A percentile compares a stretch with the other conserved stretches of the same genome.
phyloP scores from a whole-genome alignment of 2,888 invertebrate species.

The Pomacea canaliculata region DNA sequence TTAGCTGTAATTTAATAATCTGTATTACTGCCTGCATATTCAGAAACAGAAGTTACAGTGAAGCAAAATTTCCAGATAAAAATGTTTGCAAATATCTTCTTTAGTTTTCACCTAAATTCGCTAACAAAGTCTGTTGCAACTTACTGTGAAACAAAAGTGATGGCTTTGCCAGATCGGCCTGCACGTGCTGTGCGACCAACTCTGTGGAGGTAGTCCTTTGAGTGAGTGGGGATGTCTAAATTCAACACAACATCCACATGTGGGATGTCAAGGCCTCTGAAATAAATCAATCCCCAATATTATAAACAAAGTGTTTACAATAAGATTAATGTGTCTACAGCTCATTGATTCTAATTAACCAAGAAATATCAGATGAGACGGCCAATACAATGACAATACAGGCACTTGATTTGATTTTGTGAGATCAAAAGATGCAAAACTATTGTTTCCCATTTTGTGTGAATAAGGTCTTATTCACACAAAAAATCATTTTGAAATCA shows the following conservation, averaged over 20 bases:
- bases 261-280: constrained; percentile 95
- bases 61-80: too few species aligned
- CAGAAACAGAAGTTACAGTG: too few species aligned
- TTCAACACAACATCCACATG: constrained; percentile 98
- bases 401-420: not conserved
- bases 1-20: too few species aligned
- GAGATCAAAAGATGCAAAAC: too few species aligned
- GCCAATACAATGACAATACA: not conserved
- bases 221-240: constrained; percentile 97
- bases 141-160: constrained; percentile 94
- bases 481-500: too few species aligned
- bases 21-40: too few species aligned
- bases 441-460: too few species aligned
- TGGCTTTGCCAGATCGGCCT: constrained; percentile 91
- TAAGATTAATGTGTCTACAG: not conserved
- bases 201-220: constrained; percentile 98
- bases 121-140: constrained; percentile 65
- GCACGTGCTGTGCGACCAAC: constrained; percentile 96
- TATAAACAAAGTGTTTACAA: not conserved
- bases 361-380: not conserved
- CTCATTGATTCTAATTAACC: not conserved
- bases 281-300: constrained; percentile 41
- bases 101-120: too few species aligned
- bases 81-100: too few species aligned
- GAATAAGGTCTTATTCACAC: too few species aligned